Conservation (phyloP, 2,888 invertebrate genomes). For the Fragum fragum region DNA sequence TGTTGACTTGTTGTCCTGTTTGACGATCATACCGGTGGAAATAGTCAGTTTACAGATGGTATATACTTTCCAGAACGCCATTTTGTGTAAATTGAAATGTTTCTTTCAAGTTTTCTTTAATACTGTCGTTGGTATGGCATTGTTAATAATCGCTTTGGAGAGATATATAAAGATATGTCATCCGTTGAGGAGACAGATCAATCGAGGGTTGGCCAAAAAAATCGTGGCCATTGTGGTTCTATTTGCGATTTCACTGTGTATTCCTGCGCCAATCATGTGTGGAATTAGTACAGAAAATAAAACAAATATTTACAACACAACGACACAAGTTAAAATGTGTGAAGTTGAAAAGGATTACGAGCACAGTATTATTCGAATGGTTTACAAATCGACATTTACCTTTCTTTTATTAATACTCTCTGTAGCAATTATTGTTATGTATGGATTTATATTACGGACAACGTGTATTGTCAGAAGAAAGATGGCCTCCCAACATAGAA, state of each 20-base stretch:
- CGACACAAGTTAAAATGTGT: conserved; percentile 49
- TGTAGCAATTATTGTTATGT: conserved; percentile 52
- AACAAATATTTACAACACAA: conserved; percentile 32
- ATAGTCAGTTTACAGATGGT: conserved; percentile 44
- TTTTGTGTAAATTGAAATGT: conserved; percentile 59
- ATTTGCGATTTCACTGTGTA: conserved; percentile 28
- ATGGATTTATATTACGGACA: conserved; percentile 43
- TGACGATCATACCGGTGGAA: conserved; percentile 52
- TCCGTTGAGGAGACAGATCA: conserved; percentile 56
- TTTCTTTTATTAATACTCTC: conserved; percentile 21
- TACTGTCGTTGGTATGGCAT: conserved; percentile 31
- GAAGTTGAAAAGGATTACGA: conserved; percentile 49
- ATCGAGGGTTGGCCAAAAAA: conserved; percentile 46
- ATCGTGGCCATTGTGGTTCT: conserved; percentile 35
- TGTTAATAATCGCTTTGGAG: conserved; percentile 57
- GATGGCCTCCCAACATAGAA: background rate
- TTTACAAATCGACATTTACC: conserved; percentile 45
- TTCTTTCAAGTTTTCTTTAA: conserved; percentile 52
- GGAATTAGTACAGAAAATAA: conserved; percentile 40
- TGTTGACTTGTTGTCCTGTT: conserved; percentile 52
- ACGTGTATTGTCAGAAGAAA: conserved; percentile 39
- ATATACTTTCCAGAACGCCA: conserved; percentile 34
- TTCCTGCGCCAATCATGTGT: conserved; percentile 59
- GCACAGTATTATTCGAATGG: conserved; percentile 30
- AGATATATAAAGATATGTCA: conserved; percentile 57